These are phyloP conservation scores for Cochlearius cochlearius DNA, from an alignment of 2,113 vertebrate species.

Conservation along the genomic window DNA sequence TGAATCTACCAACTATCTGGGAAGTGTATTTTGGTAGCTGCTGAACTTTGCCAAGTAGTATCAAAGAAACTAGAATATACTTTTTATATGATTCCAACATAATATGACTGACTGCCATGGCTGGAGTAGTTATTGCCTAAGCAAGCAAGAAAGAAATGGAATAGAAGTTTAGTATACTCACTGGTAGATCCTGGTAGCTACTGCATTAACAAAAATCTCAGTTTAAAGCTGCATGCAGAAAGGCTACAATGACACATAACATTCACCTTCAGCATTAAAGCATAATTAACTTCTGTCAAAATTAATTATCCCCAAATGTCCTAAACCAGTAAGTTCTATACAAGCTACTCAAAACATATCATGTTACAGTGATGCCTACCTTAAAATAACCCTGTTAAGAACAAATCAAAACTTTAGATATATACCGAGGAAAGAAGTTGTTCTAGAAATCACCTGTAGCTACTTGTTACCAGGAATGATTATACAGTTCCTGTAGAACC, in stretches of 20 bases:
- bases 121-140: slow-evolving; percentile 98
- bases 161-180: not conserved
- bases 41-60: slow-evolving; percentile 97
- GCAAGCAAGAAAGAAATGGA: slow-evolving; percentile 17
- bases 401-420: not conserved
- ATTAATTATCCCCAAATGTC: not conserved
- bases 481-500: not conserved
- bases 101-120: slow-evolving; percentile 99
- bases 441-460: not conserved
- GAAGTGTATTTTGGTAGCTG: slow-evolving; percentile 98
- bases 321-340: not conserved
- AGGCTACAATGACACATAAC: not conserved
- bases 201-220: not conserved
- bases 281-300: not conserved
- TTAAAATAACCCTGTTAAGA: not conserved
- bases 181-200: not conserved
- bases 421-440: too few relatives aligned
- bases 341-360: not conserved
- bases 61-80: slow-evolving; percentile 98
- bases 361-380: not conserved
- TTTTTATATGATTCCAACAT: slow-evolving; percentile 99
- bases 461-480: not conserved
- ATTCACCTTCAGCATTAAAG: not conserved
- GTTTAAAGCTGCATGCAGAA: not conserved
- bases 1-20: slow-evolving; percentile 97